Percentiles rank a stretch among this genome's conserved stretches.
These are phyloP conservation scores for Oligia latruncula DNA, from an alignment of 2,888 invertebrate species.

Conservation along the genomic window DNA sequence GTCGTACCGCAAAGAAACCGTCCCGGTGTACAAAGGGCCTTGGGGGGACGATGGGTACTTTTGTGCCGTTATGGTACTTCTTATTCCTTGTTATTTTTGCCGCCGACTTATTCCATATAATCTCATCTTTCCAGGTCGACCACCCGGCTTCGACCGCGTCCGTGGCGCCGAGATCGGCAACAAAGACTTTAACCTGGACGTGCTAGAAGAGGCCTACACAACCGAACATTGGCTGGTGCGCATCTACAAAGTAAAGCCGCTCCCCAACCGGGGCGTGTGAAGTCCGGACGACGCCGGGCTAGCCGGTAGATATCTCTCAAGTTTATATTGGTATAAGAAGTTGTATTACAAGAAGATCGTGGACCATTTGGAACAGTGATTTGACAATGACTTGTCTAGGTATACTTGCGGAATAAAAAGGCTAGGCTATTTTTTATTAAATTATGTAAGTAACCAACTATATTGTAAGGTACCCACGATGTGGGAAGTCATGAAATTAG, in stretches of 20 bases:
- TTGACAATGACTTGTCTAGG: not conserved
- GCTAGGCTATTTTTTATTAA: not conserved
- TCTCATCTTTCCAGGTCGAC: constrained; percentile 91
- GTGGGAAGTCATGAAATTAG: not conserved
- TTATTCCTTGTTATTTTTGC: no score
- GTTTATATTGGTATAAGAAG: constrained; percentile 35
- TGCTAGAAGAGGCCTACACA: constrained; percentile 99
- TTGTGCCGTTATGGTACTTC: no score
- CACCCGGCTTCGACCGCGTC: constrained; percentile 98
- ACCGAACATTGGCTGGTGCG: constrained; percentile 99
- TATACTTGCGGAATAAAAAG: not conserved
- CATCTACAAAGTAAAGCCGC: constrained; percentile 99
- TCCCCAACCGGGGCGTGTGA: constrained; percentile 96
- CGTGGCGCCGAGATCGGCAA: constrained; percentile 99
- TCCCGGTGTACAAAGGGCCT: no score
- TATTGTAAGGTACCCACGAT: not conserved
- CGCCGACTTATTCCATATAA: not conserved
- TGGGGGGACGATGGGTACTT: no score
- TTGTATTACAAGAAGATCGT: constrained; percentile 13
- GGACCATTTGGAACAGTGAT: constrained; percentile 33
- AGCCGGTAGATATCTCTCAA: constrained; percentile 41
- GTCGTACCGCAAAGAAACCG: no score
- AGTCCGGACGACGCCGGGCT: constrained; percentile 16
- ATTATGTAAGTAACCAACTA: not conserved
- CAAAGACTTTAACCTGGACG: constrained; percentile 99